Percentiles rank a stretch among this genome's conserved stretches.
phyloP scores from a whole-genome alignment of 2,113 vertebrate genomes.

The Candoia aspera region DNA sequence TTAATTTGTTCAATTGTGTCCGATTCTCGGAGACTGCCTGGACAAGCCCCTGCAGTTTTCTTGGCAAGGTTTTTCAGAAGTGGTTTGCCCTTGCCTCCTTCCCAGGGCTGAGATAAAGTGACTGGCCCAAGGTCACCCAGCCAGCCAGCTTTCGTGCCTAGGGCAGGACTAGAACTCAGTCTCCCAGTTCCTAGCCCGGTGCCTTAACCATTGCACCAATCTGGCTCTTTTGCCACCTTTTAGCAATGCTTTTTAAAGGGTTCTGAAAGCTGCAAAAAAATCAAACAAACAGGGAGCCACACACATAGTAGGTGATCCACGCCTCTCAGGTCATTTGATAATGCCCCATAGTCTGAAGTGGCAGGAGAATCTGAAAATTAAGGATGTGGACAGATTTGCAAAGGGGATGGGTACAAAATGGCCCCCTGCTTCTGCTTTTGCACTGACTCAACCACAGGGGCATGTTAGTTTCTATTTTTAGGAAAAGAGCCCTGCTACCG shows the following conservation, averaged over 20 bases:
- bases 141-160: no score
- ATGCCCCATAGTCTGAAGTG: not conserved
- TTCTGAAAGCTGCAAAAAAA: not conserved
- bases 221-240: not conserved
- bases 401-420: not conserved
- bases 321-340: not conserved
- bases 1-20: no score
- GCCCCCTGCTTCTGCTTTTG: not conserved
- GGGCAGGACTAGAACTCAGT: no score
- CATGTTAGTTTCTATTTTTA: not conserved
- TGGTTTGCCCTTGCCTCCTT: no score
- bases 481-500: not conserved
- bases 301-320: not conserved
- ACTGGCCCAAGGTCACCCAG: no score
- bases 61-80: no score
- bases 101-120: no score
- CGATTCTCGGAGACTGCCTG: no score
- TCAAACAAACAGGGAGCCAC: not conserved
- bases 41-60: no score
- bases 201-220: no score
- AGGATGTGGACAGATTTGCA: not conserved
- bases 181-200: no score
- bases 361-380: not conserved
- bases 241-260: not conserved
- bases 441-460: not conserved